phyloP scores from a whole-genome alignment of 2,113 vertebrate species.

The Cisticola juncidis region DNA sequence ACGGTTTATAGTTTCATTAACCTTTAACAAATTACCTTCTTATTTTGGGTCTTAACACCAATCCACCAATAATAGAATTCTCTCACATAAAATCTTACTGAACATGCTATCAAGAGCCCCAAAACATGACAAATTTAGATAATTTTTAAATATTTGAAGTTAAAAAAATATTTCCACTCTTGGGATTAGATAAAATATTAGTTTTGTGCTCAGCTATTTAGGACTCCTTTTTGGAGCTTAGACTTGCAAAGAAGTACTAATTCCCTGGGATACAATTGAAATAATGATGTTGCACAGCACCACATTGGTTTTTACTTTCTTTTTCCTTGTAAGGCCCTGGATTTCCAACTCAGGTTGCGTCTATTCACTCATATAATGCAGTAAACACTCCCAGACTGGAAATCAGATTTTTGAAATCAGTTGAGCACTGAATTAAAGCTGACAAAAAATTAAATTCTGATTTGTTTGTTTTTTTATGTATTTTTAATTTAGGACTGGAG shows the following conservation, averaged over 20 bases:
- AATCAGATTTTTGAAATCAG: background rate
- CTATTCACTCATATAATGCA: background rate
- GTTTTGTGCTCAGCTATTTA: background rate
- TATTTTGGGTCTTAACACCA: background rate
- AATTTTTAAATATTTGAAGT: slow-evolving; percentile 32
- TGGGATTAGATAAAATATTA: background rate
- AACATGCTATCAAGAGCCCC: background rate
- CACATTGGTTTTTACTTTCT: background rate
- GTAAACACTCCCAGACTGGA: background rate
- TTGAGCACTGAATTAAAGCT: background rate
- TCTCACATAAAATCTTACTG: slow-evolving; percentile 2
- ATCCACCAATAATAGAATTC: background rate
- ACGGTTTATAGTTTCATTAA: background rate
- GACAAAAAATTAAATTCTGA: background rate
- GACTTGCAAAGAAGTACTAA: background rate
- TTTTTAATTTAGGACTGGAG: background rate
- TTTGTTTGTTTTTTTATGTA: background rate
- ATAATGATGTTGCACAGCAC: background rate
- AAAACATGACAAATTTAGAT: background rate
- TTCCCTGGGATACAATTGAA: background rate
- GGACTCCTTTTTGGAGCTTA: background rate
- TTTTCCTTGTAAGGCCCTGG: background rate
- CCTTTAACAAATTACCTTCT: background rate
- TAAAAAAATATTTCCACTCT: background rate
- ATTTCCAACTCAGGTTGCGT: background rate